phyloP scores from a whole-genome alignment of 2,113 vertebrate species.

The Delphinus delphis region DNA sequence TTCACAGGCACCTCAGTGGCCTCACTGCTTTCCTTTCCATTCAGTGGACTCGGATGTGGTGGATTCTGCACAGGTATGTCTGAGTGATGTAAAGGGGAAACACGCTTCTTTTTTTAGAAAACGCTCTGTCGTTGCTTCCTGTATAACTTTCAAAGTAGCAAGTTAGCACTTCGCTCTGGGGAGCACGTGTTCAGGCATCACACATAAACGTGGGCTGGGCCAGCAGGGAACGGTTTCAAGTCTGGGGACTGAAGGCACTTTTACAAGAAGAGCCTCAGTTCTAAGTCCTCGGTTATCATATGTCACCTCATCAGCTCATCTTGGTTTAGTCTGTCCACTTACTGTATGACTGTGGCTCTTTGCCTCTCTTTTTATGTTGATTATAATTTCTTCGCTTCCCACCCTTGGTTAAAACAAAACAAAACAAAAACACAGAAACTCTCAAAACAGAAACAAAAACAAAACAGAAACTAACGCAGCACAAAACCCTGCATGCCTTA shows the following conservation, averaged over 20 bases:
- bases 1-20: fast-evolving
- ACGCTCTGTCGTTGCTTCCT: background rate
- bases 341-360: background rate
- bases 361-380: no score
- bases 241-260: background rate
- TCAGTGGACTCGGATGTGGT: no score
- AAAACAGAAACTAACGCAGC: background rate
- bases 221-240: no score
- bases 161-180: background rate
- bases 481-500: no score
- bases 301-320: background rate
- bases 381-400: background rate
- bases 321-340: no score
- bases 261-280: background rate
- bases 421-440: background rate
- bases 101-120: background rate
- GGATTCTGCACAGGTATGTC: no score
- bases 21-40: no score
- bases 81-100: background rate
- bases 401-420: background rate
- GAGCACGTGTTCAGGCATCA: fast-evolving
- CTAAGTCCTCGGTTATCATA: no score
- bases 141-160: background rate
- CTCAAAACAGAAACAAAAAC: background rate
- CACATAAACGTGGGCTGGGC: fast-evolving